Evolutionary conservation across 2,888 invertebrate species (phyloP), one percentile per base, ranked within the genome.

Genomic region (Tethea ocularis): DNA sequence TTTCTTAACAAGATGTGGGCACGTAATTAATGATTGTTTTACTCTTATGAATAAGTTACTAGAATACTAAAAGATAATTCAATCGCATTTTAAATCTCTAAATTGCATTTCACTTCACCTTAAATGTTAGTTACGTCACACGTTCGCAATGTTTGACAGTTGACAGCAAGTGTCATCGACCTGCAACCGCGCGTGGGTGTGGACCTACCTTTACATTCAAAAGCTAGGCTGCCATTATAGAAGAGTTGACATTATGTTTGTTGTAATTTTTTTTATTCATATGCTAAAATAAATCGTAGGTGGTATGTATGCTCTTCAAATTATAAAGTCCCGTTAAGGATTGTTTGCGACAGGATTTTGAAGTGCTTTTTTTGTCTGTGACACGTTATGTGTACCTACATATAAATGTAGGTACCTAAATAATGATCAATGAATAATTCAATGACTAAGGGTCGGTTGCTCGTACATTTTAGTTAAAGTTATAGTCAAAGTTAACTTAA

Each of bases 141-240:
- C 29, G 29, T 22, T 54, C 13, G 54, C 54, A 54, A 54, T 53
- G 33, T 52, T 60, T 64, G 68, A 64, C 69, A 72, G 63, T 59
- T 74, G 71, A 61, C 62, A 65, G 56, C 56, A 1, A 60, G 59
- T 71, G 72, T 74, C 72, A 71, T 62, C 65, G 65, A 72, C 68
- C 69, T 61, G 54, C n/a, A 70, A 64, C 69, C 61, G 55, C n/a
- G 68, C 67, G 74, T 74, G 67, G 74, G 74, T 63, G 69, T 57
- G 55, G 38, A 54, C 57, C 29, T 55, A 53, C 41, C 54, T 61
- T 57, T 57, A 63, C 62, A 46, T 46, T 46, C 46, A 54, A 53
- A 33, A 69, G 62, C 51, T 13, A 24, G 26, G 33, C 24, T 52
- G 38, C 51, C 61, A 66, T 66, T 57, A 59, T 52, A 22, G 15